Evolutionary conservation across 2,113 vertebrate genomes (phyloP).

Genomic region (Hippoglossus stenolepis): DNA sequence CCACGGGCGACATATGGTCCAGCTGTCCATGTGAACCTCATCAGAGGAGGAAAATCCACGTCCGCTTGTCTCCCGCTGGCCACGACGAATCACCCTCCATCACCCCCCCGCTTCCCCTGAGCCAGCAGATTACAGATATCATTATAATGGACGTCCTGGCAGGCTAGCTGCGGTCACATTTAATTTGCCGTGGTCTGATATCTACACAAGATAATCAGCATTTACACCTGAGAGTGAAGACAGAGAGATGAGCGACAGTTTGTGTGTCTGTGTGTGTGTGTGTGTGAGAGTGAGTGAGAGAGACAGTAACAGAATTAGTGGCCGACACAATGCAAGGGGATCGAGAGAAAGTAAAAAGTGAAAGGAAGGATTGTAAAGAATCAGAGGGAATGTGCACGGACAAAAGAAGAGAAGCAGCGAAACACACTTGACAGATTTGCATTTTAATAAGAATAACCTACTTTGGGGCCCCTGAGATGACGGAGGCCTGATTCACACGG

Average conservation of each 20-base stretch:
- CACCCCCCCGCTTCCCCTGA: conserved; percentile 57
- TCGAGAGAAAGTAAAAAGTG: neutral
- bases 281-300: neutral
- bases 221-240: conserved; percentile 70
- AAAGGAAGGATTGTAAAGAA: conserved; percentile 29
- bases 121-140: conserved; percentile 78
- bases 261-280: conserved; percentile 11
- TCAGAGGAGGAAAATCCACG: conserved; percentile 54
- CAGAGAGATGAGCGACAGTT: conserved; percentile 42
- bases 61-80: conserved; percentile 39
- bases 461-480: conserved; percentile 52
- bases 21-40: conserved; percentile 31
- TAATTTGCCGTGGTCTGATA: conserved; percentile 78
- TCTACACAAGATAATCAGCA: conserved; percentile 78
- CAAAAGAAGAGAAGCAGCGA: conserved; percentile 40
- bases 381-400: conserved; percentile 23
- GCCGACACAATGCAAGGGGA: neutral
- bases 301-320: conserved; percentile 33
- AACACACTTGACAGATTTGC: conserved; percentile 67
- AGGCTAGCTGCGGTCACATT: conserved; percentile 76
- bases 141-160: conserved; percentile 78
- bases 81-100: conserved; percentile 36
- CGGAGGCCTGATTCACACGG: conserved; percentile 45
- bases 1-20: conserved; percentile 53
- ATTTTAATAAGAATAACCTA: conserved; percentile 75